These are phyloP conservation scores for Oligia fasciuncula DNA, from an alignment of 2,888 invertebrate genomes.

Conservation along the genomic window DNA sequence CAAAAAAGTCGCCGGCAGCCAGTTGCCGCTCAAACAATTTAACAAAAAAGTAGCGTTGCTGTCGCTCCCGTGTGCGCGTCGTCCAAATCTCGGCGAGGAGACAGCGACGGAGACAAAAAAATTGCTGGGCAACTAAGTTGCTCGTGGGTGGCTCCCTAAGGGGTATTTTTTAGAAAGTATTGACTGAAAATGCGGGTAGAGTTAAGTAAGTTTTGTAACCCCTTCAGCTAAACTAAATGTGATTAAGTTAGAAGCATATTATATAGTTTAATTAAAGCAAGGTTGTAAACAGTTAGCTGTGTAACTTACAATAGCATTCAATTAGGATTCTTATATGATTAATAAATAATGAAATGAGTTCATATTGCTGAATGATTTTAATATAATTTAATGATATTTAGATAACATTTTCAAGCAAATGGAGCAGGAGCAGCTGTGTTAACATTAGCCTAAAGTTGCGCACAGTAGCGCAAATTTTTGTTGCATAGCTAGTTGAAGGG, in stretches of 20 bases:
- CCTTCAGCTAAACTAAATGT: conserved; percentile 30
- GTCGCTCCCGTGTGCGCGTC: not conserved
- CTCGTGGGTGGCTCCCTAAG: not conserved
- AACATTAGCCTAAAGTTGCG: conserved; percentile 5
- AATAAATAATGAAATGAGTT: not conserved
- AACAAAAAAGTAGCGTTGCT: not conserved
- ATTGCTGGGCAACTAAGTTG: not conserved
- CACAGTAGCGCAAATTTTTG: not conserved
- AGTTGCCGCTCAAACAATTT: not conserved
- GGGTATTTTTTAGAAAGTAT: not conserved
- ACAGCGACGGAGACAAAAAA: not conserved
- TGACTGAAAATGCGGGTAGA: conserved; percentile 22
- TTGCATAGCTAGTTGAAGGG: conserved; percentile 39
- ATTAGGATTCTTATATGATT: not conserved
- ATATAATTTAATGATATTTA: conserved; percentile 15
- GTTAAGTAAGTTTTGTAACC: conserved; percentile 20
- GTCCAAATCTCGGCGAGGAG: not conserved
- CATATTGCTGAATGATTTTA: not conserved
- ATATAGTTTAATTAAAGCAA: conserved; percentile 31
- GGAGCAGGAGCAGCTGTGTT: not conserved
- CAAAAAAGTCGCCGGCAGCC: not conserved
- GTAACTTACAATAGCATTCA: conserved; percentile 17
- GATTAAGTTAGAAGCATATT: conserved; percentile 20
- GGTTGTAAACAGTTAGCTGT: conserved; percentile 24
- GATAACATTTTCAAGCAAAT: conserved; percentile 4